Percentiles rank a stretch among this genome's conserved stretches.
phyloP scores from a whole-genome alignment of 2,797 vertebrate genomes.

The Chloroceryle inda region DNA sequence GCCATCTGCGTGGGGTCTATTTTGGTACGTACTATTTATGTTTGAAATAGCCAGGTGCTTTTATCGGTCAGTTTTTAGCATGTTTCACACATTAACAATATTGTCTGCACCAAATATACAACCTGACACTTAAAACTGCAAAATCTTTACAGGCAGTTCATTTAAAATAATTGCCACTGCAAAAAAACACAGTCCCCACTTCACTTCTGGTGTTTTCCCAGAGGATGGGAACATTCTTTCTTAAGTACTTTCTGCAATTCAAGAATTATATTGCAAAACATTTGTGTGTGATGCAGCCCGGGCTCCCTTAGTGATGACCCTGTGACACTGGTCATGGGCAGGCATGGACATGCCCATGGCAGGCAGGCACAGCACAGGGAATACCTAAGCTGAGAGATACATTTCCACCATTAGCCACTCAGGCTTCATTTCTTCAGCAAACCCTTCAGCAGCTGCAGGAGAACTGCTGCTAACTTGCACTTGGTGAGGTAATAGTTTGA shows the following conservation, averaged over 20 bases:
- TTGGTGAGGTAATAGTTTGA: not conserved
- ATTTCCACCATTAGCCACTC: not conserved
- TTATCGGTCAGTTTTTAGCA: not conserved
- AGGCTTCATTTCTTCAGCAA: not conserved
- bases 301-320: not conserved
- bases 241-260: not conserved
- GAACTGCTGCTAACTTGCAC: not conserved
- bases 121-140: not conserved
- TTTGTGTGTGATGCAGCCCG: not conserved
- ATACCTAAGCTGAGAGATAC: not conserved
- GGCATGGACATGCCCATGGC: fast-evolving
- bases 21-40: not conserved
- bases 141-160: not conserved
- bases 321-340: not conserved
- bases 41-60: conserved; percentile 41
- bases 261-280: fast-evolving
- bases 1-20: conserved; percentile 64
- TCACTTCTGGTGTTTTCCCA: not conserved
- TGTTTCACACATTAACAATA: not conserved
- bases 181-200: not conserved
- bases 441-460: not conserved
- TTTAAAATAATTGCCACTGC: not conserved
- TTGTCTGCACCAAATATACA: not conserved
- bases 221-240: not conserved
- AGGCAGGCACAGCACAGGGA: not conserved